phyloP scores from a whole-genome alignment of 2,797 vertebrate species.

The Danio aesculapii region DNA sequence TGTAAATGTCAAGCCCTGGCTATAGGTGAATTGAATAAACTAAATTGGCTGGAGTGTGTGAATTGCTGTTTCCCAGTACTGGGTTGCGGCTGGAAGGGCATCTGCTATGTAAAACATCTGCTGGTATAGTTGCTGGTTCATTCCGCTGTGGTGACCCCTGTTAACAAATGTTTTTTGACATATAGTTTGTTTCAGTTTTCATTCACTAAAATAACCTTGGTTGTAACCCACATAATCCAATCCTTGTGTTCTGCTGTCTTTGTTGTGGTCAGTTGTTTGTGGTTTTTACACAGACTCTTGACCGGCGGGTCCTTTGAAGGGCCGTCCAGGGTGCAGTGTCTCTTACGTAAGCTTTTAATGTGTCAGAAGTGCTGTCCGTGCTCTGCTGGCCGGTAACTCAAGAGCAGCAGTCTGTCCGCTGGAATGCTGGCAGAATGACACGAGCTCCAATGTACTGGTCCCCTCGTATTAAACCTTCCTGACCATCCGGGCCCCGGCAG shows the following conservation, averaged over 20 bases:
- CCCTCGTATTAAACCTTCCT: conserved; percentile 28
- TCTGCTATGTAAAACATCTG: too few species aligned
- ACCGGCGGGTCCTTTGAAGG: conserved; percentile 4
- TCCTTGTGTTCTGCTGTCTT: neutral
- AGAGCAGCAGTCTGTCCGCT: conserved; percentile 55
- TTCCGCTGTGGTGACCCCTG: too few species aligned
- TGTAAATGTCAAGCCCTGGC: too few species aligned
- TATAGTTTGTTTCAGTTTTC: too few species aligned
- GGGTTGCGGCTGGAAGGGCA: too few species aligned
- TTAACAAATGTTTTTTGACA: too few species aligned
- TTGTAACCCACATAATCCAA: neutral
- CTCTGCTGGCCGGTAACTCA: conserved; percentile 51
- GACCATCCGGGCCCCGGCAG: conserved; percentile 23
- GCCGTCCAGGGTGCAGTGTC: conserved; percentile 16
- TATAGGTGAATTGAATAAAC: too few species aligned
- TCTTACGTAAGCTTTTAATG: conserved; percentile 34
- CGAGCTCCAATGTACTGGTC: conserved; percentile 30
- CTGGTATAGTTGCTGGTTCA: too few species aligned
- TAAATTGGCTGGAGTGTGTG: too few species aligned
- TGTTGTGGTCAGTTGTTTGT: conserved; percentile 24
- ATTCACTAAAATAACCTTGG: too few species aligned
- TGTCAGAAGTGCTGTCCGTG: conserved; percentile 11
- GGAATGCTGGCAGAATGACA: conserved; percentile 59
- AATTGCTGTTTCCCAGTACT: too few species aligned
- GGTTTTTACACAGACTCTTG: neutral